Evolutionary conservation across 2,113 vertebrate genomes (phyloP), one percentile per base, ranked within the genome.

Genomic region (Dolichotis patagonum): DNA sequence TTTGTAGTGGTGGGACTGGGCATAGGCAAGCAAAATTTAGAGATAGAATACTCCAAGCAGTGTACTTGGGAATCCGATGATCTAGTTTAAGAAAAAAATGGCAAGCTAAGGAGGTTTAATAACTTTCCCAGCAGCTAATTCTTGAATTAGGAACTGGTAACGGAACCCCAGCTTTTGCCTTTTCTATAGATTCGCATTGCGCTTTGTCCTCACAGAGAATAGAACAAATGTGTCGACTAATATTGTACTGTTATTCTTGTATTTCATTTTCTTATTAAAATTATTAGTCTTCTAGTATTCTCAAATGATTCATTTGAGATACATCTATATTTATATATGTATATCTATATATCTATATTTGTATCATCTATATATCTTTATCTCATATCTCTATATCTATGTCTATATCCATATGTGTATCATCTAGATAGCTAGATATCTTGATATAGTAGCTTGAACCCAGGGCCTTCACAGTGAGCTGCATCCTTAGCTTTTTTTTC

Each of bases 221-320:
- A 38, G 30, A 56, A 43, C 3, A 22, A 6, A 71, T 17, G 0
- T 28, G 9, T 41, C 30, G 24, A 30, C 28, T n/a, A 62, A 28
- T 19, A 19, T 4, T 24, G 17, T 30, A 67, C 56, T 87, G 0
- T 62, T 54, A 81, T 43, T 56, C 52, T 73, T 88, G 41, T 60
- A 32, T 94, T 90, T 84, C 35, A 62, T 49, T 95, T 96, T 86
- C 60, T 56, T 67, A 4, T 80, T 82, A 77, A 90, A 65, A 73
- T 28, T 12, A 52, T 28, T 38, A 80, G 16, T 88, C 20, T 54
- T 82, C n/a, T 77, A 49, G 20, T 35, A 17, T 80, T 84, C 94
- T 86, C 84, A 65, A 85, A 75, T 71, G 60, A 41, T 52, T 8
- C n/a, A 11, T 16, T 81, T 56, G 17, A 30, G 35, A 24, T 56